Percentiles rank a stretch among this genome's conserved stretches.
These are phyloP conservation scores for Notodonta dromedarius DNA, from an alignment of 2,888 invertebrate genomes.

Conservation along the genomic window DNA sequence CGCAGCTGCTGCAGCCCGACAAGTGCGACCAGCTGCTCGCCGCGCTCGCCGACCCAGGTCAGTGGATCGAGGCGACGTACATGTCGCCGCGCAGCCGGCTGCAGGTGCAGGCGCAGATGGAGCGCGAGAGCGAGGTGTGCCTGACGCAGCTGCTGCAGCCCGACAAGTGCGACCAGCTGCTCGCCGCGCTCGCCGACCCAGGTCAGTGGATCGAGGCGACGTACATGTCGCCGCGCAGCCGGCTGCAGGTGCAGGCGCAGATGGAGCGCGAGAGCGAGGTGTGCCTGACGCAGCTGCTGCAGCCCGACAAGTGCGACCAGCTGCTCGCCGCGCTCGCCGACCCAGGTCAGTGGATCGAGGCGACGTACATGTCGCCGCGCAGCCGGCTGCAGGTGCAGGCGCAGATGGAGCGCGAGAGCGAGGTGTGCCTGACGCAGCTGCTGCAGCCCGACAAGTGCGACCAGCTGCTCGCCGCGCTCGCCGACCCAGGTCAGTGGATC, in stretches of 20 bases:
- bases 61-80: slow-evolving; percentile 90
- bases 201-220: slow-evolving; percentile 88
- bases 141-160: slow-evolving; percentile 83
- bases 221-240: slow-evolving; percentile 88
- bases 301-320: slow-evolving; percentile 81
- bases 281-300: slow-evolving; percentile 84
- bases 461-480: slow-evolving; percentile 65
- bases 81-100: slow-evolving; percentile 86
- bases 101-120: slow-evolving; percentile 91
- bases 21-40: slow-evolving; percentile 83
- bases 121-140: slow-evolving; percentile 91
- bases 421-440: slow-evolving; percentile 86
- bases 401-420: slow-evolving; percentile 92
- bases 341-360: slow-evolving; percentile 89
- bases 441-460: slow-evolving; percentile 83
- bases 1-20: slow-evolving; percentile 76
- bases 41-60: slow-evolving; percentile 20
- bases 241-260: slow-evolving; percentile 89
- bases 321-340: slow-evolving; percentile 59
- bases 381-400: slow-evolving; percentile 89
- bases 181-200: slow-evolving; percentile 41
- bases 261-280: slow-evolving; percentile 93
- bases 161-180: slow-evolving; percentile 83
- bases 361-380: slow-evolving; percentile 88
- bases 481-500: slow-evolving; percentile 86